Evolutionary conservation across 2,888 invertebrate species (phyloP).

Genomic region (Diplolepis rosae): DNA sequence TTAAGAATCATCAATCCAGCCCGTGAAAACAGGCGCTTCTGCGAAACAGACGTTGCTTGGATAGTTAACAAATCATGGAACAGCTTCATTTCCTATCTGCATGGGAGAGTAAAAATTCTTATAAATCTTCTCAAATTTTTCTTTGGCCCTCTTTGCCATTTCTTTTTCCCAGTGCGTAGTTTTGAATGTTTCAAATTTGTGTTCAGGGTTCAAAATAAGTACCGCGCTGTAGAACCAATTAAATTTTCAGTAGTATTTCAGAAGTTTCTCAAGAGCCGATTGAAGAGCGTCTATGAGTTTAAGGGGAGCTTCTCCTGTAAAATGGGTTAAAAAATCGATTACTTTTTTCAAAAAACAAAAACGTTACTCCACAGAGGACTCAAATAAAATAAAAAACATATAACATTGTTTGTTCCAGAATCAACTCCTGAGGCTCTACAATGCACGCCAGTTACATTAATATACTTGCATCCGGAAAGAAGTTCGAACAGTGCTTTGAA

Average conservation of each 20-base stretch:
- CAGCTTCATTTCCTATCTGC: background rate
- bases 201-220: conserved; percentile 1
- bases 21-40: background rate
- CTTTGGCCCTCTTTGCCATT: background rate
- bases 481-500: too few species aligned
- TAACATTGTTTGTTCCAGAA: too few species aligned
- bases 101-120: background rate
- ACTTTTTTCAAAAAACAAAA: too few species aligned
- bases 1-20: background rate
- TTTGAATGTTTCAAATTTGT: background rate
- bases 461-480: too few species aligned
- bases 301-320: too few species aligned
- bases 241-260: background rate
- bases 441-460: too few species aligned
- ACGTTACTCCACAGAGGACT: too few species aligned
- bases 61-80: background rate
- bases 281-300: background rate
- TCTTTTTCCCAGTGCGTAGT: conserved; percentile 1
- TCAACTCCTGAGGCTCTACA: too few species aligned
- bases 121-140: background rate
- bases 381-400: too few species aligned
- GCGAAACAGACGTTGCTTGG: conserved; percentile 1
- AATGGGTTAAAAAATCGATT: too few species aligned
- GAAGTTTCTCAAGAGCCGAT: background rate
- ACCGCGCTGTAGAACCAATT: conserved; percentile 10